Evolutionary conservation across 1,140 invertebrate species (phyloP), one percentile per base, ranked within the genome.

Genomic region (Drosophila triauraria): DNA sequence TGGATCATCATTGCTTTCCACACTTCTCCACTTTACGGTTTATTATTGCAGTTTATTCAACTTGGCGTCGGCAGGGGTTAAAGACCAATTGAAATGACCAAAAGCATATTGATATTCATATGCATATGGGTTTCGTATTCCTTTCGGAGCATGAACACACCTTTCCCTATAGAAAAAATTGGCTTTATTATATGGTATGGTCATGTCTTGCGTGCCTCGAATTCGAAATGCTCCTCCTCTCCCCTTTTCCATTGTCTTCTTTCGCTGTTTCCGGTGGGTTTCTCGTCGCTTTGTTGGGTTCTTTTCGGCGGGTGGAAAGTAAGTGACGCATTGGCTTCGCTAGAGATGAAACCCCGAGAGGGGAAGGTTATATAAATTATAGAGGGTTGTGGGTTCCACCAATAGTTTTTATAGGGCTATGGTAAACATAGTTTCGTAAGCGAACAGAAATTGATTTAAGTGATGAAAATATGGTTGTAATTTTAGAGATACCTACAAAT

Each of bases 1-100:
- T 68, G 30, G 67, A 44, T 68, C 48, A 65, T 69, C 65, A 23
- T 30, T n/a, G n/a, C 32, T 40, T 43, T 38, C 30, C 32, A 38
- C 35, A 1, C 20, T 30, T 47, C 47, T 48, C 40, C 27, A 47
- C 58, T 75, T 74, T 75, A 72, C 70, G 23, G 38, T 50, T 71
- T 10, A 27, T 38, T 60, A 40, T 17, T 72, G 46, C 56, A 75
- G 71, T 75, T 75, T 75, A 75, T 75, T 75, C 71, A 75, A 75
- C 71, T 56, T 54, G 40, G 2, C 12, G 2, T 40, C 20, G 44
- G 17, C 20, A 56, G 35, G 3, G 20, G 38, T 47, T 32, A 32
- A 63, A 43, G 30, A 75, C 58, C 72, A 63, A 40, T 56, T 75
- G 58, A 75, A 75, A 75, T 75, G 70, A 75, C 71, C 71, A 75